Conservation (phyloP, 2,888 invertebrate species). For the Netelia fuscicornis region DNA sequence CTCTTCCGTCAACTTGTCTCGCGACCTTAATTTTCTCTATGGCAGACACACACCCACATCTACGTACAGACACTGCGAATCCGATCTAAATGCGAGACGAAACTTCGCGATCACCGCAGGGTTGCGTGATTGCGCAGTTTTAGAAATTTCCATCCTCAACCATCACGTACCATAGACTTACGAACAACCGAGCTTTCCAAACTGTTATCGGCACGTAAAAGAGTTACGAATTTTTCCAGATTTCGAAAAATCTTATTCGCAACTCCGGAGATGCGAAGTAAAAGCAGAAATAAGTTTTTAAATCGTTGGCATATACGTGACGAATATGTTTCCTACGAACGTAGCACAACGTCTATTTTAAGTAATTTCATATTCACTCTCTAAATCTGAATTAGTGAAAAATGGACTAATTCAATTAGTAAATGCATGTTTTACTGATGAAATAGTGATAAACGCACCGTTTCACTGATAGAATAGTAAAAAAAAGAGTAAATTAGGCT, state of each 20-base stretch:
- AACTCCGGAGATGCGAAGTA: too few relatives aligned
- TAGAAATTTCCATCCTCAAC: slow-evolving; percentile 15
- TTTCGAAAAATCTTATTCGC: neutral
- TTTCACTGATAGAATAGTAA: too few relatives aligned
- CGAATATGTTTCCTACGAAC: too few relatives aligned
- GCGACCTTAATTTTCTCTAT: slow-evolving; percentile 63
- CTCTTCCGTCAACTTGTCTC: slow-evolving; percentile 65
- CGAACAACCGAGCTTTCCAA: neutral
- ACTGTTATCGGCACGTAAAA: neutral
- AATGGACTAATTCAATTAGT: too few relatives aligned
- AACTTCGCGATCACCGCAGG: slow-evolving; percentile 52
- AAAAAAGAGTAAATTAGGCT: too few relatives aligned
- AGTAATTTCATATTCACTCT: too few relatives aligned
- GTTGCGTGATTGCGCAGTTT: slow-evolving; percentile 51
- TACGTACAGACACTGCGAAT: slow-evolving; percentile 43
- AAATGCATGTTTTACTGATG: too few relatives aligned
- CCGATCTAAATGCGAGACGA: slow-evolving; percentile 64
- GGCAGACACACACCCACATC: slow-evolving; percentile 16
- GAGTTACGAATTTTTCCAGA: neutral
- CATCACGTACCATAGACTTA: neutral
- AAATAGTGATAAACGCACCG: too few relatives aligned
- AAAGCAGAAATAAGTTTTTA: too few relatives aligned
- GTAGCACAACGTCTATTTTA: too few relatives aligned
- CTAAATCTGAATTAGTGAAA: too few relatives aligned
- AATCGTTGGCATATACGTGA: too few relatives aligned